Evolutionary conservation across 2,888 invertebrate genomes (phyloP), one percentile per base, ranked within the genome.

Genomic region (Tachina grossa): DNA sequence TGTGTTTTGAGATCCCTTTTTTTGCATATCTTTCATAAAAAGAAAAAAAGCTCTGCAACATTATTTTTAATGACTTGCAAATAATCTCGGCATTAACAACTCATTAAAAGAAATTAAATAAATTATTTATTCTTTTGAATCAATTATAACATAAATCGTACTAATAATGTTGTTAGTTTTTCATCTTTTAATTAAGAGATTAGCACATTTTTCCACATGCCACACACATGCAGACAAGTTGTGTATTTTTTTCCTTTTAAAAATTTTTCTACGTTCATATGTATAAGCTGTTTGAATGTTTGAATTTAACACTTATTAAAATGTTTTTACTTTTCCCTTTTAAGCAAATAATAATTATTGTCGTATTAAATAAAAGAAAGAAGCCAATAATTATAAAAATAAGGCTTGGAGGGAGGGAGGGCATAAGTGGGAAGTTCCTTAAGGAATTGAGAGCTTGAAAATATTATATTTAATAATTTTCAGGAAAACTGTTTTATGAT

Each of bases 111-210:
- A 55, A 16, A 10, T 39, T 2, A 9, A n/a, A 75, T 55, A 65
- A 76, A 76, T 53, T 47, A 57, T 49, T 57, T n/a, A 66, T 45
- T 76, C 47, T n/a, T 59, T 71, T 69, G 69, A 69, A 61, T 43
- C 43, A 11, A 43, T 69, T 22, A 77, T 69, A 51, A 43, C 11
- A 43, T 43, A 61, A 78, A 78, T 69, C 49, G 47, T 51, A 65
- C 39, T 59, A 19, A n/a, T 53, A 55, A 51, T 59, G 41, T 68
- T 69, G 6, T 69, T 59, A 13, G 19, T 43, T 53, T 55, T 66
- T 76, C 13, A 63, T 79, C 13, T 59, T 59, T 80, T 72, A 80
- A 80, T 80, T 72, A 57, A 6, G 55, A 65, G 57, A 80, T 72
- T 80, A 72, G 39, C 55, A 68, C 51, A 59, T 43, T 63, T 61